Evolutionary conservation across 2,113 vertebrate species (phyloP), one percentile per base, ranked within the genome.

Genomic region (Podarcis cretensis): DNA sequence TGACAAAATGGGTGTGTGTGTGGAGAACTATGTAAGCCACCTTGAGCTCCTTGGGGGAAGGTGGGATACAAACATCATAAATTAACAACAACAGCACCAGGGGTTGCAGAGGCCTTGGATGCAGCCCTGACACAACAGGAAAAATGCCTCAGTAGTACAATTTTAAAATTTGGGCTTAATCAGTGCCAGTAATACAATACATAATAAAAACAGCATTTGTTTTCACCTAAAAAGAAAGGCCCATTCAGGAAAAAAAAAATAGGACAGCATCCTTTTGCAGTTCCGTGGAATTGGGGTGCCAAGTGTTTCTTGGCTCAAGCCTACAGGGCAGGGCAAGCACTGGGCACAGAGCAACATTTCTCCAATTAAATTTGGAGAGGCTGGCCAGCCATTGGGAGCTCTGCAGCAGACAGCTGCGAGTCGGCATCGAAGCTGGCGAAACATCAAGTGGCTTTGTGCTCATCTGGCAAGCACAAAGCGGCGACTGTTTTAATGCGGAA

Each of bases 381-480:
- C 4, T 75, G 88, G 84, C 4, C 37, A 63, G 32, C 35, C 71
- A 85, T 83, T 84, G 92, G 74, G 74, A 1, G 68, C 21, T 30
- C 76, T 90, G 81, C 65, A 84, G 63, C 8, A 16, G 57, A 78
- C 77, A 92, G 80, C n/a, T 32, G 79, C 74, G 0, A 0, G 14
- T 40, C 54, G 37, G 63, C 27, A 27, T 2, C 84, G 57, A 89
- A 91, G 63, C 69, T 14, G 81, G 20, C 3, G 6, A 27, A 13
- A 0, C 86, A 37, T 81, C n/a, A 43, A 59, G 40, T 25, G 82
- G 74, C 74, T 95, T 91, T 87, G 68, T 35, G 82, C 35, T 89
- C 79, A 84, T 25, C 9, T 90, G 54, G 86, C 73, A 59, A 68
- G 92, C 2, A 84, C 0, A 94, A 93, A 91, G 6, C 69, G 59